These are phyloP conservation scores for Morus bassanus DNA, from an alignment of 2,797 vertebrate species.

Conservation along the genomic window DNA sequence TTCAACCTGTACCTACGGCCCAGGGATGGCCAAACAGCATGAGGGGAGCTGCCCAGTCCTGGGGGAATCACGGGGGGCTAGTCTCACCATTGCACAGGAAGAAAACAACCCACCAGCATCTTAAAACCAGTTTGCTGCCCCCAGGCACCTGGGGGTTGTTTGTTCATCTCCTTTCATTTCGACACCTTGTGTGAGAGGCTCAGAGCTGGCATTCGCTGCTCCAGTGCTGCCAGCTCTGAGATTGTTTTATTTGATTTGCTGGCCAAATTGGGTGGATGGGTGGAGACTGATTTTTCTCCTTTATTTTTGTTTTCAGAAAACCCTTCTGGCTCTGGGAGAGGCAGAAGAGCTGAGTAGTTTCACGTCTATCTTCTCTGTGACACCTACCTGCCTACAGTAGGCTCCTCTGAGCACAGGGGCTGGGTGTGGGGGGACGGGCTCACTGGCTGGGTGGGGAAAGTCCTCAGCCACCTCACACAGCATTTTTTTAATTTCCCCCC, in stretches of 20 bases:
- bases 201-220: conserved; percentile 24
- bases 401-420: not conserved
- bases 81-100: not conserved
- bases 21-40: not conserved
- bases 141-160: conserved; percentile 30
- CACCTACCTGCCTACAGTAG: conserved; percentile 25
- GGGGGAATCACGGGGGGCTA: not conserved
- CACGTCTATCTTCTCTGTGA: not conserved
- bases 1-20: rapidly evolving
- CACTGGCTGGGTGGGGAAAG: not conserved
- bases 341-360: not conserved
- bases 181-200: conserved; percentile 29
- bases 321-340: conserved; percentile 63
- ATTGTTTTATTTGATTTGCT: conserved; percentile 51
- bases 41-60: not conserved
- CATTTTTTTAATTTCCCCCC: not conserved
- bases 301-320: conserved; percentile 55
- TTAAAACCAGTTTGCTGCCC: not conserved
- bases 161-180: conserved; percentile 26
- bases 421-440: not conserved
- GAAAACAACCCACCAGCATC: not conserved
- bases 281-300: conserved; percentile 42
- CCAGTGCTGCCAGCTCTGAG: not conserved
- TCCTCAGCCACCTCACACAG: not conserved
- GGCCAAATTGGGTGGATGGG: conserved; percentile 54